phyloP scores from a whole-genome alignment of 2,797 vertebrate species.

The Pagetopsis macropterus region DNA sequence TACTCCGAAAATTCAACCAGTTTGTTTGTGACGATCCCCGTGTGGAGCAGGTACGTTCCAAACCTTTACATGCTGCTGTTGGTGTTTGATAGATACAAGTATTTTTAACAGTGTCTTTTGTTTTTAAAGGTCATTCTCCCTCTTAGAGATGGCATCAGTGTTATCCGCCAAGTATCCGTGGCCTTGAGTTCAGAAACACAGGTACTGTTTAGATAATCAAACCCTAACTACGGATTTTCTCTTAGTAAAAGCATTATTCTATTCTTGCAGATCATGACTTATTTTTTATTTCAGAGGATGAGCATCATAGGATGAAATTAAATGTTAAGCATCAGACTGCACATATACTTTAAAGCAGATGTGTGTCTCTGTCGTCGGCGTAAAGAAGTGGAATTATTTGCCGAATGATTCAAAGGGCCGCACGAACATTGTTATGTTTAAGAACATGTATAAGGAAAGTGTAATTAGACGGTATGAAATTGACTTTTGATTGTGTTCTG shows the following conservation, averaged over 20 bases:
- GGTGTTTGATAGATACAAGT: neutral
- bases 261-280: neutral
- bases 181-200: slow-evolving; percentile 43
- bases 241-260: neutral
- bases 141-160: slow-evolving; percentile 83
- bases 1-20: slow-evolving; percentile 83
- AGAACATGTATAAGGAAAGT: no score
- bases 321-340: no score
- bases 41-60: slow-evolving; percentile 80
- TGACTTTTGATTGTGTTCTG: no score
- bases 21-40: slow-evolving; percentile 80
- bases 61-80: neutral
- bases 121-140: slow-evolving; percentile 82
- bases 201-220: slow-evolving; percentile 57
- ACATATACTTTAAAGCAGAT: no score
- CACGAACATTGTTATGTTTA: no score
- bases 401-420: no score
- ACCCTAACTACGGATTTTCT: neutral
- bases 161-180: slow-evolving; percentile 74
- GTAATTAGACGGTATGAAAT: no score
- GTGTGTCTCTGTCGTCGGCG: no score
- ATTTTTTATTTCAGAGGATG: no score
- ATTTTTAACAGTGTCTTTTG: neutral
- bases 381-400: no score
- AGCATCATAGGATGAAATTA: no score